These are phyloP conservation scores for Tipula lateralis DNA, from an alignment of 2,888 invertebrate genomes.

Conservation along the genomic window DNA sequence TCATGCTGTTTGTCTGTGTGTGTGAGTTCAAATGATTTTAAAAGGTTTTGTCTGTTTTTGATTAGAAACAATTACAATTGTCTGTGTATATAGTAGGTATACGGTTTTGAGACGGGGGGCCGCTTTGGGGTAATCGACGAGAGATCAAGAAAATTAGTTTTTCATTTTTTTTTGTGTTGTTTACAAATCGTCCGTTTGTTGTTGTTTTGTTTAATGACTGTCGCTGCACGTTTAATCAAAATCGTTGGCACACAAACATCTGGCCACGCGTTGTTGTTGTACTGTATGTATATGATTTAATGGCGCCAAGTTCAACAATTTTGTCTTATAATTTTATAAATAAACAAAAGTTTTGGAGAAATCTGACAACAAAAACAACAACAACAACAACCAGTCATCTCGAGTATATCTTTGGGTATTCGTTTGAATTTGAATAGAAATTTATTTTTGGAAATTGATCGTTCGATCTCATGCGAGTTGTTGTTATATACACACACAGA, in stretches of 20 bases:
- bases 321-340: neutral
- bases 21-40: neutral
- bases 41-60: slow-evolving; percentile 11
- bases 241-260: neutral
- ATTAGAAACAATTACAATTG: slow-evolving; percentile 2
- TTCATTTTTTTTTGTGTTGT: neutral
- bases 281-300: neutral
- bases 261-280: neutral
- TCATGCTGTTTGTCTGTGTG: neutral
- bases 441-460: slow-evolving; percentile 19
- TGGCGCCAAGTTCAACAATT: neutral
- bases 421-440: neutral
- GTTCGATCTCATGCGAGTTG: neutral
- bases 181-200: neutral
- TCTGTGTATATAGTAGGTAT: neutral
- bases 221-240: neutral
- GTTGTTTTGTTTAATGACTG: neutral
- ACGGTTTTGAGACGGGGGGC: neutral
- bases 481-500: neutral
- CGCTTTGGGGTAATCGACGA: neutral
- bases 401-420: neutral
- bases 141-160: neutral
- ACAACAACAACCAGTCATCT: neutral
- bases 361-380: neutral
- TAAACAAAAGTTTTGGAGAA: slow-evolving; percentile 7